Evolutionary conservation across 2,113 vertebrate species (phyloP).

Genomic region (Aegotheles bennettii): DNA sequence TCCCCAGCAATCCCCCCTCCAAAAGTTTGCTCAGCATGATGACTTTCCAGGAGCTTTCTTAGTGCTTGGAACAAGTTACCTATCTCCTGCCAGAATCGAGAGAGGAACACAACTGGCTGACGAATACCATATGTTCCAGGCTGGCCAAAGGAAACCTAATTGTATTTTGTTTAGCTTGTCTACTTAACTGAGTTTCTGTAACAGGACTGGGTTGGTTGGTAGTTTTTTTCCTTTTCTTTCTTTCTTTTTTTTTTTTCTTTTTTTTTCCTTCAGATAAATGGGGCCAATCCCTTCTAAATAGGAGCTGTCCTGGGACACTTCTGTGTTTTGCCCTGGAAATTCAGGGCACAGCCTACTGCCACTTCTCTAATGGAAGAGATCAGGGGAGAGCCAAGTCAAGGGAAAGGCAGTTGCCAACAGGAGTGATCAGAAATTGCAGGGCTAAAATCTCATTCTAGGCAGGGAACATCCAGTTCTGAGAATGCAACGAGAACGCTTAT

Average conservation of each 20-base stretch:
- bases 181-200: slow-evolving; percentile 50
- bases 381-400: neutral
- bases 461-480: slow-evolving; percentile 18
- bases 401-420: neutral
- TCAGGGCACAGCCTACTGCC: neutral
- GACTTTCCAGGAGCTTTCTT: slow-evolving; percentile 66
- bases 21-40: slow-evolving; percentile 65
- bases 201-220: neutral
- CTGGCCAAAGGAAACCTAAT: slow-evolving; percentile 62
- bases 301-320: neutral
- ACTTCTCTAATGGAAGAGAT: neutral
- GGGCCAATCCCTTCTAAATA: neutral
- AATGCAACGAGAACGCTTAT: neutral
- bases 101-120: slow-evolving; percentile 61
- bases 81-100: slow-evolving; percentile 47
- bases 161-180: slow-evolving; percentile 62
- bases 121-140: slow-evolving; percentile 64
- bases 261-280: neutral
- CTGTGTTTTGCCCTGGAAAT: neutral
- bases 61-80: slow-evolving; percentile 58
- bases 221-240: neutral
- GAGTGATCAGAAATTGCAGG: neutral
- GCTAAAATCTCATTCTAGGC: neutral
- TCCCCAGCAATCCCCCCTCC: slow-evolving; percentile 38
- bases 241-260: neutral